These are phyloP conservation scores for Halcyon leucocephala DNA, from an alignment of 2,797 vertebrate genomes.

Conservation along the genomic window DNA sequence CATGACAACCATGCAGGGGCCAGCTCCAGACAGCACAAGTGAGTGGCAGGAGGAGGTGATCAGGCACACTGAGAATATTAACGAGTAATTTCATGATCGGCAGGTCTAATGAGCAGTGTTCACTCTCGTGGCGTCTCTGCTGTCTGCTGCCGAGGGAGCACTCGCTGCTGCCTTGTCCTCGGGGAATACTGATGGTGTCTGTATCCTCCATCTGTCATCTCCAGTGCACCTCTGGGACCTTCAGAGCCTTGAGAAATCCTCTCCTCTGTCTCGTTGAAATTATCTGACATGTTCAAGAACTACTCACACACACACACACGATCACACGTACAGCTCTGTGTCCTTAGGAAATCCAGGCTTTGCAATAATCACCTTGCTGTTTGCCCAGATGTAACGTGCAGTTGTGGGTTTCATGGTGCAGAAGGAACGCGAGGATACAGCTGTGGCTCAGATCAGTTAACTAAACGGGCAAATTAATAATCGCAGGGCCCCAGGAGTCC, in stretches of 20 bases:
- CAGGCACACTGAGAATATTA: neutral
- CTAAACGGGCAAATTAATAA: neutral
- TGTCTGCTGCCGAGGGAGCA: neutral
- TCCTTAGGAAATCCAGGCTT: neutral
- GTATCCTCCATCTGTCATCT: constrained; percentile 5
- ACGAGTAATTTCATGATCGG: neutral
- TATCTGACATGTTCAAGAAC: neutral
- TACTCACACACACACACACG: neutral
- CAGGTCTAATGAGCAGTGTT: neutral
- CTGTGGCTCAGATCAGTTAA: neutral
- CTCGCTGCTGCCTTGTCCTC: neutral
- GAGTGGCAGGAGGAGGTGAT: neutral
- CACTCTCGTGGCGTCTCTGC: neutral
- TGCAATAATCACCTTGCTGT: neutral
- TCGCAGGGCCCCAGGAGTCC: neutral
- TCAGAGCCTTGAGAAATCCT: neutral
- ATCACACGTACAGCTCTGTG: neutral
- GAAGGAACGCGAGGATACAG: neutral
- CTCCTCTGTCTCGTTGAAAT: neutral
- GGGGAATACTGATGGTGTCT: neutral
- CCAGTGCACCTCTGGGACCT: constrained; percentile 4
- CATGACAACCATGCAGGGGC: neutral
- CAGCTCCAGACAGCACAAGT: neutral
- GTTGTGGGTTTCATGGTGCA: neutral
- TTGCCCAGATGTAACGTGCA: neutral